These are phyloP conservation scores for Myodes glareolus DNA, from an alignment of 2,113 vertebrate genomes.

Conservation along the genomic window DNA sequence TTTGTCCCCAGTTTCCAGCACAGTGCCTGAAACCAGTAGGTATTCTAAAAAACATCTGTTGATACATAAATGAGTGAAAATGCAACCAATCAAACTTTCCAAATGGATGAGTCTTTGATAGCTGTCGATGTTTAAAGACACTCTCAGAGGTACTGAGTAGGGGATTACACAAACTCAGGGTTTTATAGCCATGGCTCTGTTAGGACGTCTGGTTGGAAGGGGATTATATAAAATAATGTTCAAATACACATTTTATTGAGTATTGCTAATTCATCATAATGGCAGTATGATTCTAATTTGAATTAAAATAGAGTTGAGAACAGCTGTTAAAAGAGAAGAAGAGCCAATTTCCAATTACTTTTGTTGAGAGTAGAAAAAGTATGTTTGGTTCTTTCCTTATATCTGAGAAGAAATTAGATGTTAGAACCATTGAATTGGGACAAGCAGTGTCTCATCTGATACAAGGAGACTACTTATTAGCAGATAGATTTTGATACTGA, in stretches of 20 bases:
- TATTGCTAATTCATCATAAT: slow-evolving; percentile 32
- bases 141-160: neutral
- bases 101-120: neutral
- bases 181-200: slow-evolving; percentile 25
- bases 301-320: slow-evolving; percentile 34
- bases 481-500: slow-evolving; percentile 61
- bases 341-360: slow-evolving; percentile 22
- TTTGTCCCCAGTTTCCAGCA: neutral
- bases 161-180: neutral
- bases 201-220: slow-evolving; percentile 13
- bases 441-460: slow-evolving; percentile 53
- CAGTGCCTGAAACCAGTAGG: neutral
- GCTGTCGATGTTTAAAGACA: slow-evolving; percentile 31
- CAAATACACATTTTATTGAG: slow-evolving; percentile 19
- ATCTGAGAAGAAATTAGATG: slow-evolving; percentile 44
- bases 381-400: neutral
- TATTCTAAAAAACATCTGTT: slow-evolving; percentile 20
- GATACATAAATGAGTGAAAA: slow-evolving; percentile 16
- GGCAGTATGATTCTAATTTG: slow-evolving; percentile 28
- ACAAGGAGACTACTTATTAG: neutral
- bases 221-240: slow-evolving; percentile 46
- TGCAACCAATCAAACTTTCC: neutral
- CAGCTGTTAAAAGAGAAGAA: slow-evolving; percentile 6
- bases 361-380: slow-evolving; percentile 46
- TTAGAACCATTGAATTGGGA: slow-evolving; percentile 25